Conservation (phyloP, 2,113 vertebrate species). For the Scopus umbretta region DNA sequence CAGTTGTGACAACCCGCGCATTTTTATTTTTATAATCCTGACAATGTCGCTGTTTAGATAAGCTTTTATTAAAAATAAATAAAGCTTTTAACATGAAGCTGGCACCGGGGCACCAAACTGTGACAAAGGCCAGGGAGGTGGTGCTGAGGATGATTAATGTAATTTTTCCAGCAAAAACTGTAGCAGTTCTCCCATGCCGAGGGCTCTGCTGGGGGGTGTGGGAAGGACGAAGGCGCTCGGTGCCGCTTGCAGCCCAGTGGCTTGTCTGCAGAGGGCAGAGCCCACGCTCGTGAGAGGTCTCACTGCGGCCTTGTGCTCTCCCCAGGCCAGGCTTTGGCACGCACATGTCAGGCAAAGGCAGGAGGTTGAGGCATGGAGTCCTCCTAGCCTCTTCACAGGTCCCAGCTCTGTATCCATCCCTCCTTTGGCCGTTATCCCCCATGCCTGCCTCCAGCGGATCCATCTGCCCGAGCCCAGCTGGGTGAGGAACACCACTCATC, state of each 20-base stretch:
- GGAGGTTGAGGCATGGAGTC: not conserved
- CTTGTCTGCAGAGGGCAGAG: not conserved
- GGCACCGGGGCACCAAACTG: not conserved
- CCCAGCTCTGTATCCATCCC: not conserved
- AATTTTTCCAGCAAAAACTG: not conserved
- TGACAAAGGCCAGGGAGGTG: not conserved
- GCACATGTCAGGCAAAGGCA: not conserved
- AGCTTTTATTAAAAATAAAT: constrained; percentile 53
- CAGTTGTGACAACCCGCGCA: not conserved
- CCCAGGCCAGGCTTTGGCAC: not conserved
- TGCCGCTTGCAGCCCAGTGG: rapidly evolving
- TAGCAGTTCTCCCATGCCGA: not conserved
- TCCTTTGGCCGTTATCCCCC: not conserved
- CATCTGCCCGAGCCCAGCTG: rapidly evolving
- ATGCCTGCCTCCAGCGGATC: not conserved
- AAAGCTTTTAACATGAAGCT: not conserved
- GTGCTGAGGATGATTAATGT: not conserved
- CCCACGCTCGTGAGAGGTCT: not conserved
- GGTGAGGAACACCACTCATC: not conserved
- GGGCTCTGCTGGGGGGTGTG: not conserved
- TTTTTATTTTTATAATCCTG: not conserved
- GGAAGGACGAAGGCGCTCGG: rapidly evolving
- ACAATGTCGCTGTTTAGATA: not conserved
- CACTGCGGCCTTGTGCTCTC: not conserved
- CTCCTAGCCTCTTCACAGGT: not conserved